phyloP scores from a whole-genome alignment of 2,113 vertebrate genomes.

The Pavo muticus region DNA sequence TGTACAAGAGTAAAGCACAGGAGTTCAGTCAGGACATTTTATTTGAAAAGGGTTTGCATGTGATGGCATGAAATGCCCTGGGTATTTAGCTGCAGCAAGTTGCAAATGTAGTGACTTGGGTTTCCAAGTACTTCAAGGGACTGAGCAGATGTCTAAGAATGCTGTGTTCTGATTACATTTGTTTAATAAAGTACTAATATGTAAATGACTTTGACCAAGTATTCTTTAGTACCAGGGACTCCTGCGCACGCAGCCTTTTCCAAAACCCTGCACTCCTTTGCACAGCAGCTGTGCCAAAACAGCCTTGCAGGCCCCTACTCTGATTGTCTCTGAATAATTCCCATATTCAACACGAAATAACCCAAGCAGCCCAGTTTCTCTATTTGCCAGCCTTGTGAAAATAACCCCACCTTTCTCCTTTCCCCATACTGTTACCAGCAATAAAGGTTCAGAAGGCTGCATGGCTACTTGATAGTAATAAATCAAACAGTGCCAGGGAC shows the following conservation, averaged over 20 bases:
- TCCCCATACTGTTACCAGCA: conserved; percentile 51
- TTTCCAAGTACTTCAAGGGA: background rate
- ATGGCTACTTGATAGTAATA: conserved; percentile 63
- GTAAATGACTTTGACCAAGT: background rate
- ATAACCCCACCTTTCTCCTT: conserved; percentile 56
- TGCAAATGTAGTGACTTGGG: background rate
- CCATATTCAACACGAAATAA: conserved; percentile 41
- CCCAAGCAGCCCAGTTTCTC: background rate
- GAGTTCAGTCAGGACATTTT: background rate
- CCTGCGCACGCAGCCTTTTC: background rate
- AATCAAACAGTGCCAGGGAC: conserved; percentile 26
- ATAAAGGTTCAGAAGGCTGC: conserved; percentile 59
- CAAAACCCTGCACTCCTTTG: background rate
- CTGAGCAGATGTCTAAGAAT: background rate
- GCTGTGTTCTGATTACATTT: background rate
- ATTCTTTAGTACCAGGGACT: background rate
- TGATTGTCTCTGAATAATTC: conserved; percentile 49
- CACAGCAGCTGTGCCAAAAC: conserved; percentile 9
- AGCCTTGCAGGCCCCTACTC: background rate
- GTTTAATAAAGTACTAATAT: background rate
- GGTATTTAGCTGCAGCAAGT: background rate
- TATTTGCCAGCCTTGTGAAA: conserved; percentile 41
- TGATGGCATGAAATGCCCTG: background rate
- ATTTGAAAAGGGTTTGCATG: background rate
- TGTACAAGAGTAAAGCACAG: background rate